Base-by-base conservation (phyloP, 2,113 vertebrate genomes). In the Dicaeum eximium region DNA sequence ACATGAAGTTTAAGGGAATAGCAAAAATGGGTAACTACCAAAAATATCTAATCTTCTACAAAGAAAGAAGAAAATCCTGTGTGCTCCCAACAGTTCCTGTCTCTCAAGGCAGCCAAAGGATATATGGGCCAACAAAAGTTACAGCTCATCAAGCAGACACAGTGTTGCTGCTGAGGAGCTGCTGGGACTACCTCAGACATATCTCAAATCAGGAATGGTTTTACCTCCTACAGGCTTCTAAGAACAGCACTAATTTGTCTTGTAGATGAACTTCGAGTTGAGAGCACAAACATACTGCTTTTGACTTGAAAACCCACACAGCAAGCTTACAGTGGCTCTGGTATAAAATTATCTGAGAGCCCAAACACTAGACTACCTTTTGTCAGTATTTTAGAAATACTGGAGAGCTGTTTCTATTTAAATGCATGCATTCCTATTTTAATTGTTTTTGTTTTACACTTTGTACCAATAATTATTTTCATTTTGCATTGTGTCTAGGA, bases 81-180 rank as follows among this genome's bases (percentile, higher is more conserved):
- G 13, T 58, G 56, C 13, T 62, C 21, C 60, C 0, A 0, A 56
- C 47, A 79, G 31, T 20, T 27, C 23, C 25, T 4, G 24, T n/a
- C 27, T 72, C 45, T 71, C 73, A 66, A 7, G 0, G 4, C 35
- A 89, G 51, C 17, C 58, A 81, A 61, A 60, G 25, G 20, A 11
- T 31, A 57, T 10, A 35, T 7, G 10, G n/a, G 38, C 17, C 69
- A 91, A 78, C 6, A 9, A 13, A 71, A 78, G 13, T 23, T 50
- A 56, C 22, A 58, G 69, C 33, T 84, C 62, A 84, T 13, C 21
- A 56, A 44, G 64, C 15, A 88, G 74, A 62, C 33, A 78, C 54
- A 44, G 3, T 10, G 45, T 12, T 44, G 53, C 47, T 61, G 67
- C 58, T 57, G 71, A 69, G 0, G 2, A 75, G 78, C 24, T 70